phyloP scores from a whole-genome alignment of 2,888 invertebrate genomes.

The Drosophila flavopinicola region DNA sequence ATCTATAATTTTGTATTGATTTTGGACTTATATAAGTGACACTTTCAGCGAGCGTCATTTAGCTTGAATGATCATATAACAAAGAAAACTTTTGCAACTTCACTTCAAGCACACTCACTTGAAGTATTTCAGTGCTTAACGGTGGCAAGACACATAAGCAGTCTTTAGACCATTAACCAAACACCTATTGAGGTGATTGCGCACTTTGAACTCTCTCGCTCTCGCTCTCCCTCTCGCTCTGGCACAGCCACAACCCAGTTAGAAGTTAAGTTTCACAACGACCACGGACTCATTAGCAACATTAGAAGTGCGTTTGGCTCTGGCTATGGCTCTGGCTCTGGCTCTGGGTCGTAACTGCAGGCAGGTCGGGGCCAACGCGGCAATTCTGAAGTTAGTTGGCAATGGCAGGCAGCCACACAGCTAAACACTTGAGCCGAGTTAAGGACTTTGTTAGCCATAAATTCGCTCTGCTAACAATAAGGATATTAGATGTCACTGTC shows the following conservation, averaged over 20 bases:
- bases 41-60: not conserved
- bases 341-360: conserved; percentile 25
- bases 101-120: conserved; percentile 2
- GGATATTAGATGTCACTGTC: conserved; percentile 76
- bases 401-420: conserved; percentile 28
- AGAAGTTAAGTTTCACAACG: conserved; percentile 43
- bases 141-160: conserved; percentile 6
- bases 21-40: not conserved
- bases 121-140: conserved; percentile 15
- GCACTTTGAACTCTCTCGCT: conserved; percentile 19
- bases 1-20: not conserved
- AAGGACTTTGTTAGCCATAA: conserved; percentile 75
- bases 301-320: conserved; percentile 29
- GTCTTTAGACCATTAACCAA: conserved; percentile 44
- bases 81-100: conserved; percentile 24
- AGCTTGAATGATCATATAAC: conserved; percentile 8
- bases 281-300: conserved; percentile 45
- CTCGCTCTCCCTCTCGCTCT: too few species aligned
- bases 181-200: conserved; percentile 39
- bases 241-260: conserved; percentile 13
- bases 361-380: conserved; percentile 13
- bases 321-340: too few species aligned
- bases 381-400: conserved; percentile 49
- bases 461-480: conserved; percentile 75
- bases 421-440: conserved; percentile 59